Evolutionary conservation across 1,140 invertebrate species (phyloP), one percentile per base, ranked within the genome.

Genomic region (Brachionus plicatilis): DNA sequence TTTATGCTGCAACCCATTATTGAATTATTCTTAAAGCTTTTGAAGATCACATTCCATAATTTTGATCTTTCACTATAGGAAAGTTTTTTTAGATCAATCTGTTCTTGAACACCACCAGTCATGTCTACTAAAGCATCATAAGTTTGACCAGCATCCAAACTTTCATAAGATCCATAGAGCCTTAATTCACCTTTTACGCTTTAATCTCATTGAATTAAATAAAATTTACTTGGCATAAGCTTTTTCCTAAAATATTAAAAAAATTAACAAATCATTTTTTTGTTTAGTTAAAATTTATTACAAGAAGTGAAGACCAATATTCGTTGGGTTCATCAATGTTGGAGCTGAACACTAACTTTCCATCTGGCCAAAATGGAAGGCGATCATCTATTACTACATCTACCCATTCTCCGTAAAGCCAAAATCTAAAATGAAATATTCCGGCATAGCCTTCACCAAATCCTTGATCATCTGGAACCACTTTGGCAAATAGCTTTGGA

Each of bases 291-390:
- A 6, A 37, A 37, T 37, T 37, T 37, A 95, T 95, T 89, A 95
- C 94, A 14, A 95, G 88, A 3, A 95, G 88, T 1, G 94, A 92
- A 12, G 92, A 92, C 94, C 94, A 95, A 88, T 94, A 95, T 87
- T 94, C 93, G n/a, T 92, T 92, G 3, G 2, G 91, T 91, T 85
- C 93, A 92, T 4, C 92, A 90, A 24, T 93, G 93, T 86, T 93
- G 2, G 41, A 93, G 76, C 94, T 90, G 87, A 92, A 93, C 12
- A 94, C 88, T 0, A 94, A 91, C 87, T 93, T 90, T 93, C 86
- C 92, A 91, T 85, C 91, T 91, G 0, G 60, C 82, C 82, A 84
- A 56, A 93, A 94, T 14, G 94, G 94, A 65, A 95, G 88, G 80
- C 92, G 88, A 87, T 95, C 94, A 87, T 95, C 94, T 2, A 95